Evolutionary conservation across 2,888 invertebrate species (phyloP).

Genomic region (Nomada hirtipes): DNA sequence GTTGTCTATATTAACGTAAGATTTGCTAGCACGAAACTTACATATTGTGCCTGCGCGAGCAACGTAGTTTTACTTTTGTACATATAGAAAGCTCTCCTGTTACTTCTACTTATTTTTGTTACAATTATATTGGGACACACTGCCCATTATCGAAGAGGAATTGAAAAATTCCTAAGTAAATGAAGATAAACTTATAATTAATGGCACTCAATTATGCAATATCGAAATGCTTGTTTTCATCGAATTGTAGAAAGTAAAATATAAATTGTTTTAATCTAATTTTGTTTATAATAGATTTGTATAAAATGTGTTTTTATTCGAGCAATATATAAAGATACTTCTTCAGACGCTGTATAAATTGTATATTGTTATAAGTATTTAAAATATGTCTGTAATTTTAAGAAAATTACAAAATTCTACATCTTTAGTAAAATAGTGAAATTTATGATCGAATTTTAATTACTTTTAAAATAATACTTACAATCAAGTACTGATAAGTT

Average conservation of each 20-base stretch:
- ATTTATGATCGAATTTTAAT: conserved; percentile 7
- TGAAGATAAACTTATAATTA: not conserved
- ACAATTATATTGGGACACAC: too few species aligned
- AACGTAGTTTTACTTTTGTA: too few species aligned
- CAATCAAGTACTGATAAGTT: conserved; percentile 23
- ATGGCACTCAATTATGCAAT: conserved; percentile 16
- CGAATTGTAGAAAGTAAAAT: conserved; percentile 8
- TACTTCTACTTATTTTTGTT: too few species aligned
- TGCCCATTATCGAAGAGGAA: not conserved
- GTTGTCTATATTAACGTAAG: too few species aligned
- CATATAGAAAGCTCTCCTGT: too few species aligned
- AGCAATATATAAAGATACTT: conserved; percentile 2
- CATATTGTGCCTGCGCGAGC: too few species aligned
- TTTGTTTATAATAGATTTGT: not conserved
- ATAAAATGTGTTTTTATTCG: not conserved
- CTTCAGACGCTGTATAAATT: not conserved
- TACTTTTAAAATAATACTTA: conserved; percentile 19
- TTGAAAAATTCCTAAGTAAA: not conserved
- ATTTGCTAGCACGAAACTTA: too few species aligned
- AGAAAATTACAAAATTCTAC: not conserved
- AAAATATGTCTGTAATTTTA: not conserved
- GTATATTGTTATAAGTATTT: not conserved
- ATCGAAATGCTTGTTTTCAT: not conserved
- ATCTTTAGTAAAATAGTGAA: not conserved
- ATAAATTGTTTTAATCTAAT: too few species aligned